These are phyloP conservation scores for Siniperca scherzeri DNA, from an alignment of 2,797 vertebrate species.

Conservation along the genomic window DNA sequence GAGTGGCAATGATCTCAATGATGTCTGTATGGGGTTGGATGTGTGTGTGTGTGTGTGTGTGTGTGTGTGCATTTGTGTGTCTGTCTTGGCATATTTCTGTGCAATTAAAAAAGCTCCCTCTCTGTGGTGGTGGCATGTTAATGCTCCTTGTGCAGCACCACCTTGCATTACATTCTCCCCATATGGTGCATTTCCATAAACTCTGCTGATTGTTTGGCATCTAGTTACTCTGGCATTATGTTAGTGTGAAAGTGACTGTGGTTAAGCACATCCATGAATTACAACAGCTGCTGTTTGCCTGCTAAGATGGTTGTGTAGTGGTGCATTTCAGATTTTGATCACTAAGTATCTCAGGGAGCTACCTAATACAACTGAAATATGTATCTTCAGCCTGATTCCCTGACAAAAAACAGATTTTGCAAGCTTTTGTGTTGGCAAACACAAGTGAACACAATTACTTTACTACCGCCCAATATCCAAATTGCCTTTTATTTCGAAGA, in stretches of 20 bases:
- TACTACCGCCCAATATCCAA: no score
- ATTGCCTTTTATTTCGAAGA: no score
- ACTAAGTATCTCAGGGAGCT: conserved; percentile 25
- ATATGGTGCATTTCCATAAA: conserved; percentile 56
- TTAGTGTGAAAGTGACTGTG: conserved; percentile 30
- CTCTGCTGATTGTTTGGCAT: conserved; percentile 46
- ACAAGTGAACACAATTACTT: background rate
- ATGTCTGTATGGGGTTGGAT: conserved; percentile 56
- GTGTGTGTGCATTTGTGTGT: background rate
- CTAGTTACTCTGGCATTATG: conserved; percentile 27
- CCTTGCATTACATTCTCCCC: conserved; percentile 15
- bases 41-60: conserved; percentile 8
- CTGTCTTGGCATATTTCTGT: conserved; percentile 29
- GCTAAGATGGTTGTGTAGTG: conserved; percentile 50
- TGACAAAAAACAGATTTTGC: background rate
- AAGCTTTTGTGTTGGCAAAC: conserved; percentile 6
- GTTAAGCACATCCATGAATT: conserved; percentile 25
- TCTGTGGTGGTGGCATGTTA: conserved; percentile 39
- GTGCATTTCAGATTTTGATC: conserved; percentile 49
- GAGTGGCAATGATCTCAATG: conserved; percentile 60
- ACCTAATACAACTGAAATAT: background rate
- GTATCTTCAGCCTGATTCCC: background rate
- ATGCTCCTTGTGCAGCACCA: conserved; percentile 32
- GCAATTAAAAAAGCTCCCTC: conserved; percentile 31
- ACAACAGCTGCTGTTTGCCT: conserved; percentile 65